These are phyloP conservation scores for Rhagonycha lutea DNA, from an alignment of 2,888 invertebrate species.

Conservation along the genomic window DNA sequence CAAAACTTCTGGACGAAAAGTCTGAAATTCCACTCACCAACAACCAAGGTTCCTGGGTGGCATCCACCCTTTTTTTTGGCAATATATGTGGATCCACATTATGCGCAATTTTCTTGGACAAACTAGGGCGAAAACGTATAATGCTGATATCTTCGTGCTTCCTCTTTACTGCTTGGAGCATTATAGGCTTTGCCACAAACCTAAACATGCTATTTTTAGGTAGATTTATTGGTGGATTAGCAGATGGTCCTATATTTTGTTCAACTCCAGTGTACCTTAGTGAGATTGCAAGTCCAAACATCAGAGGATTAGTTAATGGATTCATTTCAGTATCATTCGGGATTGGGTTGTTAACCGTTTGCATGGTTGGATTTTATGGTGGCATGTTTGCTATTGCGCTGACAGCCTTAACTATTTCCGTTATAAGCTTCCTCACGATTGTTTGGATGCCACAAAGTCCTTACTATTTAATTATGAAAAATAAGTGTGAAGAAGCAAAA, in stretches of 20 bases:
- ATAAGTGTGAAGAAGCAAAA: neutral
- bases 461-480: slow-evolving; percentile 5
- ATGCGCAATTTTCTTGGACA: no score
- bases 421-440: neutral
- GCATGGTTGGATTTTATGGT: slow-evolving; percentile 61
- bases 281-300: slow-evolving; percentile 62
- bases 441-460: slow-evolving; percentile 8
- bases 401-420: slow-evolving; percentile 51
- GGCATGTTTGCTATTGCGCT: slow-evolving; percentile 58
- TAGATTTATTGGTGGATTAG: slow-evolving; percentile 61
- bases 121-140: neutral
- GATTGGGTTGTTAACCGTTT: slow-evolving; percentile 64
- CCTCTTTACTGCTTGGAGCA: no score
- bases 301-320: slow-evolving; percentile 66
- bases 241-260: slow-evolving; percentile 54
- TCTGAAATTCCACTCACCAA: slow-evolving; percentile 56
- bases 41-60: slow-evolving; percentile 64
- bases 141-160: no score
- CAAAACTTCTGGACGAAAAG: slow-evolving; percentile 55
- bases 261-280: slow-evolving; percentile 64
- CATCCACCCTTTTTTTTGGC: slow-evolving; percentile 58
- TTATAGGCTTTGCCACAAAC: slow-evolving; percentile 24
- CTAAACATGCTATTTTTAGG: slow-evolving; percentile 61
- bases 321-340: slow-evolving; percentile 62
- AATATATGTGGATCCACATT: neutral